Percentiles rank a stretch among this genome's conserved stretches.
Conservation (phyloP, 2,113 vertebrate genomes). For the Sapajus apella region DNA sequence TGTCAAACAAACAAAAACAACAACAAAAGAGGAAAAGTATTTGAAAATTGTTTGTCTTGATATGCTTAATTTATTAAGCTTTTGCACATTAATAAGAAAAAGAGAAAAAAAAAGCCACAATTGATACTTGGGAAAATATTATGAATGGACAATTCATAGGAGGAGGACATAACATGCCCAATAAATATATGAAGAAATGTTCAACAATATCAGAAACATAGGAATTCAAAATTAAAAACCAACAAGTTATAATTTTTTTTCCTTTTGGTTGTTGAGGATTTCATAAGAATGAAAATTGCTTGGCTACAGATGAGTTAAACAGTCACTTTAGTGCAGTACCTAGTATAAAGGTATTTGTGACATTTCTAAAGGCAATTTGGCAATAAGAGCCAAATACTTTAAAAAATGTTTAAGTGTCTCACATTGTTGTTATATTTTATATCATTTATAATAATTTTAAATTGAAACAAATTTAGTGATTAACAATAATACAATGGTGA, state of each 20-base stretch:
- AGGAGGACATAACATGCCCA: background rate
- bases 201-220: background rate
- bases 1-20: constrained; percentile 9
- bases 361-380: constrained; percentile 18
- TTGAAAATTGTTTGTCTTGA: background rate
- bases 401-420: constrained; percentile 3
- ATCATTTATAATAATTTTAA: background rate
- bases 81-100: background rate
- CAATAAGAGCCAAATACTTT: background rate
- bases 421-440: background rate
- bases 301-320: background rate
- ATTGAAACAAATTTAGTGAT: background rate
- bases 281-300: constrained; percentile 38
- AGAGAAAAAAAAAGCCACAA: background rate
- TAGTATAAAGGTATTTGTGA: background rate
- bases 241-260: background rate
- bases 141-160: background rate
- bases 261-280: background rate
- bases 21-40: background rate
- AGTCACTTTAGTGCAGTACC: background rate
- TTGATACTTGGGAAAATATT: background rate
- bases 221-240: constrained; percentile 2
- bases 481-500: background rate
- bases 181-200: background rate
- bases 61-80: background rate